Evolutionary conservation across 2,888 invertebrate species (phyloP).

Genomic region (Nomada goodeniana): DNA sequence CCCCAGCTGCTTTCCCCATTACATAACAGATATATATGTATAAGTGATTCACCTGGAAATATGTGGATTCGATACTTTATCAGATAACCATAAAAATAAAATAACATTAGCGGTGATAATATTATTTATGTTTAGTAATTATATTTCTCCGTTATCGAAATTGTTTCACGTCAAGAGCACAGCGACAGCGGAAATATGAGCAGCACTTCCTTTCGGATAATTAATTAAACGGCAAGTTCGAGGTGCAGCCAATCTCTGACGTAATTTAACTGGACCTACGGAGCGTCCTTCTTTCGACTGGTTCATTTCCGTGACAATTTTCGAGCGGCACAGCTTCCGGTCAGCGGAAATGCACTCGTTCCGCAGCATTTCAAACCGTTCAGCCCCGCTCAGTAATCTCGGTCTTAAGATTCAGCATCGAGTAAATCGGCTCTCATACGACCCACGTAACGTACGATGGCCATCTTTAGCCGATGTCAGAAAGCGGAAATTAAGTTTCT

Average conservation of each 20-base stretch:
- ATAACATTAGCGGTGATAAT: too few relatives aligned
- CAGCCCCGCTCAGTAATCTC: slow-evolving; percentile 14
- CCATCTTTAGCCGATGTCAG: slow-evolving; percentile 30
- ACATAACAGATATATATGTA: too few relatives aligned
- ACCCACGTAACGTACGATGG: slow-evolving; percentile 1
- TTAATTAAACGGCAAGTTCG: slow-evolving; percentile 24
- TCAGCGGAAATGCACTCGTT: slow-evolving; percentile 32
- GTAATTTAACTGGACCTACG: slow-evolving; percentile 27
- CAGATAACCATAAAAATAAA: too few relatives aligned
- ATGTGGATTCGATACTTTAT: too few relatives aligned
- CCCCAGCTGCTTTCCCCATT: too few relatives aligned
- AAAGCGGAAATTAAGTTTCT: slow-evolving; percentile 61
- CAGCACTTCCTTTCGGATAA: background rate
- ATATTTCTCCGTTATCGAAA: background rate
- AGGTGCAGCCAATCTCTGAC: background rate
- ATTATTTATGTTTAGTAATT: too few relatives aligned
- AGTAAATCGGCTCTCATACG: background rate
- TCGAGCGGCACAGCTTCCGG: slow-evolving; percentile 22
- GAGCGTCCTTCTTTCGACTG: slow-evolving; percentile 21
- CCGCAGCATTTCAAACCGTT: background rate
- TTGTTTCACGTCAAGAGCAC: background rate
- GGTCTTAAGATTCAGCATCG: background rate
- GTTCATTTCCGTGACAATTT: slow-evolving; percentile 39
- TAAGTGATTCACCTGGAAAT: too few relatives aligned
- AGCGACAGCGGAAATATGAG: background rate